Evolutionary conservation across 2,797 vertebrate genomes (phyloP), one percentile per base, ranked within the genome.

Genomic region (Mormyrops attenuatus): DNA sequence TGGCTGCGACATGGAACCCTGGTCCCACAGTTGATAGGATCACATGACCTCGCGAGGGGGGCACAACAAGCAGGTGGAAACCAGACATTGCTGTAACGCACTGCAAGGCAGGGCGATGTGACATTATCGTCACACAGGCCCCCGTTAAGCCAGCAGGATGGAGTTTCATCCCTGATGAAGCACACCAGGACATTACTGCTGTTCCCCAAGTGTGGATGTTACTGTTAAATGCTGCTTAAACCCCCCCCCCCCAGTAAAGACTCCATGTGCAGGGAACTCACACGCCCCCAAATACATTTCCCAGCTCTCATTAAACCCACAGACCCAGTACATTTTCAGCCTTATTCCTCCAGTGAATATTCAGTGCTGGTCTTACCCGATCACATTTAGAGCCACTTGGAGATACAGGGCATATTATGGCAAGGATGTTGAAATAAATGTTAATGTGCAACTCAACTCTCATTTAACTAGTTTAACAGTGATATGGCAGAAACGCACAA

Each of bases 281-380:
- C 52, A 87, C 47, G 6, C 26, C n/a, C 82, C 47, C 84, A 85
- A 53, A 85, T 50, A 3, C 50, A 6, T 30, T 50, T n/a, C 22
- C 50, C 84, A 52, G 47, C 49, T 86, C 50, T 53, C 84, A 49
- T 53, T 49, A 86, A 30, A 50, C 47, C 84, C 84, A 52, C 49
- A 85, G 22, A 85, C 84, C 9, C 47, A n/a, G 73, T 47, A 80
- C 73, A 80, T 41, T 80, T 44, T 44, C 73, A 80, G 73, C 73
- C 73, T 80, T n/a, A 80, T 80, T n/a, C 20, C 73, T 41, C 73
- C 38, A 80, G 73, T 80, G 17, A 80, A 80, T 80, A 80, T 80
- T 80, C 73, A 80, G 38, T 41, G 41, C 73, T 80, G 73, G 73
- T 44, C 41, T 44, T 44, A 80, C 73, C 13, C 15, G 73, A 80